Percentiles rank a stretch among this genome's conserved stretches.
These are phyloP conservation scores for Cheilosia impressa DNA, from an alignment of 2,888 invertebrate genomes.

Conservation along the genomic window DNA sequence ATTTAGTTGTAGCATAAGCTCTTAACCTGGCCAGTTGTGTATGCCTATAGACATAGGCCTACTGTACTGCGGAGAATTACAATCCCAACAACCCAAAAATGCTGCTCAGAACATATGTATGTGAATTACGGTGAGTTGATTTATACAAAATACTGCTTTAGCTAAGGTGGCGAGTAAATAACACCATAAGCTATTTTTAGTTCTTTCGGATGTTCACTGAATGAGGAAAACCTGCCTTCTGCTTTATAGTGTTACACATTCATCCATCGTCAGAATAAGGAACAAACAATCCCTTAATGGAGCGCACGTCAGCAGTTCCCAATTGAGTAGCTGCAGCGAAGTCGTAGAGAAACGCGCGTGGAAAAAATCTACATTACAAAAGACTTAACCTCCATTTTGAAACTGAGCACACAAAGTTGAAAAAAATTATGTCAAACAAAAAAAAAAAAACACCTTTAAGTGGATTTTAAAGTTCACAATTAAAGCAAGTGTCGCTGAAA, in stretches of 20 bases:
- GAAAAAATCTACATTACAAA: constrained; percentile 1
- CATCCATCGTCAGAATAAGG: constrained; percentile 7
- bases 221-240: constrained; percentile 22
- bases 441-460: constrained; percentile 39
- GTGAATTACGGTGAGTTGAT: not conserved
- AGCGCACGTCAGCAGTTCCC: constrained; percentile 14
- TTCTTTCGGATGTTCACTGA: constrained; percentile 8
- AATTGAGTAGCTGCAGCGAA: not conserved
- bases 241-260: not conserved
- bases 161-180: constrained; percentile 34
- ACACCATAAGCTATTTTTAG: constrained; percentile 45
- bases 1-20: no score
- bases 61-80: not conserved
- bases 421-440: constrained; percentile 26
- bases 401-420: constrained; percentile 29
- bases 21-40: no score
- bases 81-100: constrained; percentile 33
- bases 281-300: constrained; percentile 1
- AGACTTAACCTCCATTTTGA: constrained; percentile 42
- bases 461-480: constrained; percentile 36
- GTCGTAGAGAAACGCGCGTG: constrained; percentile 15
- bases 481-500: constrained; percentile 1
- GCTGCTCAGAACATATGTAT: constrained; percentile 11
- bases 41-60: no score
- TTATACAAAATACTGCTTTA: not conserved